Conservation (phyloP, 1,140 invertebrate genomes). For the Drosophila lacteicornis region DNA sequence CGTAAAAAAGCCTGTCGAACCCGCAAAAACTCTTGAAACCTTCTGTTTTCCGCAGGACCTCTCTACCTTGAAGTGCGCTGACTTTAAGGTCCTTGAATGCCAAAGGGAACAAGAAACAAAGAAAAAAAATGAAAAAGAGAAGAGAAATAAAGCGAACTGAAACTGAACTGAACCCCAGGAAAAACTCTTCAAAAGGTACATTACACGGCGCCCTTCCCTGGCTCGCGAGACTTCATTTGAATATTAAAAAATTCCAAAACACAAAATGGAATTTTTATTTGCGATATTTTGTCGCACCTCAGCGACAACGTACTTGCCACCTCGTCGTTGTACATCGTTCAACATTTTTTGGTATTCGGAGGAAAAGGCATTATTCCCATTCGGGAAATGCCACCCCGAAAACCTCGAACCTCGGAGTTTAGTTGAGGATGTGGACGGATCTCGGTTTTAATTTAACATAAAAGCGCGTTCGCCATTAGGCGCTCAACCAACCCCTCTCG, state of each 20-base stretch:
- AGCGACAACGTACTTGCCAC: conserved; percentile 82
- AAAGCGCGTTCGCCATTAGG: conserved; percentile 82
- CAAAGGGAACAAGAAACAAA: neutral
- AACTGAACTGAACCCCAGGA: conserved; percentile 14
- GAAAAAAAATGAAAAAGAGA: neutral
- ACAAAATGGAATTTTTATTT: conserved; percentile 83
- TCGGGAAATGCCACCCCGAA: conserved; percentile 31
- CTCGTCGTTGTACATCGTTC: conserved; percentile 46
- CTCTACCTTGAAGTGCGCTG: conserved; percentile 11
- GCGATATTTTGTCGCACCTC: conserved; percentile 84
- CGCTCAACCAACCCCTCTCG: conserved; percentile 51
- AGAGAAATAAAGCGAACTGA: neutral
- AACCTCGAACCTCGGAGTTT: neutral
- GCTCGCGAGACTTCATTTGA: conserved; percentile 71
- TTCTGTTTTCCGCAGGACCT: conserved; percentile 1
- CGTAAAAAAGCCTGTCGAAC: neutral
- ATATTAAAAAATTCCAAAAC: conserved; percentile 83
- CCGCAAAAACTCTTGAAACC: conserved; percentile 16
- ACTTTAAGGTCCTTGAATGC: conserved; percentile 26
- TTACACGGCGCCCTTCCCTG: neutral
- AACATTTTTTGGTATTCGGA: neutral
- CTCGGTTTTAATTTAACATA: conserved; percentile 80
- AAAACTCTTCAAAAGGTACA: conserved; percentile 17
- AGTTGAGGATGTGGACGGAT: conserved; percentile 28
- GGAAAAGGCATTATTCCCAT: neutral